Conservation (phyloP, 2,113 vertebrate genomes). For the Cephalophus harveyi region DNA sequence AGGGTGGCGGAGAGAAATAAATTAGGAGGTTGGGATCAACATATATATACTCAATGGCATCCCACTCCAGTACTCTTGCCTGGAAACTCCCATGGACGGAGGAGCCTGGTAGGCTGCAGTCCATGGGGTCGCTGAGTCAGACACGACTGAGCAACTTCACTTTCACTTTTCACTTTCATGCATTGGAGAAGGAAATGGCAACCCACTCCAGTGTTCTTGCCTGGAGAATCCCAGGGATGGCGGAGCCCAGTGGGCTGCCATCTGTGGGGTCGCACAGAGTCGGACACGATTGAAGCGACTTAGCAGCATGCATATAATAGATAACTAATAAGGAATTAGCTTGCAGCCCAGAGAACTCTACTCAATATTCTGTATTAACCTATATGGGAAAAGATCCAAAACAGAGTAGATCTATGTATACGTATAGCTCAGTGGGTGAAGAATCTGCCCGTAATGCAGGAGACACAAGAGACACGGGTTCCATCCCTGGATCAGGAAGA, state of each 20-base stretch:
- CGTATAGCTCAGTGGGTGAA: not conserved
- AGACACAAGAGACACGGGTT: not conserved
- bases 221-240: too few species aligned
- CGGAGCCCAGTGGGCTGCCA: too few species aligned
- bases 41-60: not conserved
- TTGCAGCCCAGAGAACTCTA: not conserved
- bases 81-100: too few species aligned
- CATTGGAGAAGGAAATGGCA: too few species aligned
- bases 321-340: not conserved
- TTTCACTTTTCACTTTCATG: too few species aligned
- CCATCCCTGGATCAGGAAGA: not conserved
- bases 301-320: not conserved
- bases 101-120: too few species aligned
- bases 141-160: too few species aligned
- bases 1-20: not conserved
- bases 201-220: too few species aligned
- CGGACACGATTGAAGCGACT: too few species aligned
- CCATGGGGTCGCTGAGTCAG: too few species aligned
- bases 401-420: not conserved
- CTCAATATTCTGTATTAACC: not conserved
- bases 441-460: not conserved
- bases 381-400: not conserved
- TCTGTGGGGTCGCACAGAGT: too few species aligned
- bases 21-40: not conserved
- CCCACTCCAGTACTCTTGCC: too few species aligned